Base-by-base conservation (phyloP, 2,113 vertebrate species). In the Brachypodius melanocephalos region DNA sequence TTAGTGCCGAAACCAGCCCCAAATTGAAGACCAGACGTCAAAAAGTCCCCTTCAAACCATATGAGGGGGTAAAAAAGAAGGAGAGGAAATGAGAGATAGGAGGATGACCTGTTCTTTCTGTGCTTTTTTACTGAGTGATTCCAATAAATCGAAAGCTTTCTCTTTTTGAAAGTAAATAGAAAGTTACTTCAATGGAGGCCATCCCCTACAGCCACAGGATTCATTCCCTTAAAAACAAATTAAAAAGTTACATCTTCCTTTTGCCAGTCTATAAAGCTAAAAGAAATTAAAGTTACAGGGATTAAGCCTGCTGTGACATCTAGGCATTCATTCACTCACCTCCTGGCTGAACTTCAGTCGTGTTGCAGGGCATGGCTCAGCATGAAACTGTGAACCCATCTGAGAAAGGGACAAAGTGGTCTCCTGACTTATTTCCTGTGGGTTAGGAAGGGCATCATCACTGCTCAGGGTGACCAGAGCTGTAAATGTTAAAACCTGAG, bases 261-360 rank as follows among this genome's bases (percentile, higher is more conserved):
- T 91, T 85, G 38, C 38, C 15, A 48, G 31, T 28, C 59, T 85
- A 17, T 73, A 73, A 76, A 94, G 42, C 67, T 59, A 66, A 90
- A 95, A 86, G 71, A 93, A 96, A 97, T 96, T 85, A 90, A 95
- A 86, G 88, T 87, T 69, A 59, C 34, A 43, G 80, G 90, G 82
- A 93, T 85, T 90, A 97, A 85, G 61, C 63, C 80, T 93, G 69
- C 69, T 88, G 74, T 87, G 63, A 75, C 62, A 46, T 63, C 81
- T 85, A 49, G 57, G 69, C 65, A 87, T 90, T 86, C 82, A 83
- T 88, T 86, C 78, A 88, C 91, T 89, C 74, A 77, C 21, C 19
- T 88, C 24, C 42, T 62, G 51, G 40, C 26, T 82, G 93, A 91
- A 89, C 80, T 85, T 68, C 71, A 65, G 54, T 55, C 2, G 0